Base-by-base conservation (phyloP, 2,888 invertebrate genomes). In the Aquatica leii region DNA sequence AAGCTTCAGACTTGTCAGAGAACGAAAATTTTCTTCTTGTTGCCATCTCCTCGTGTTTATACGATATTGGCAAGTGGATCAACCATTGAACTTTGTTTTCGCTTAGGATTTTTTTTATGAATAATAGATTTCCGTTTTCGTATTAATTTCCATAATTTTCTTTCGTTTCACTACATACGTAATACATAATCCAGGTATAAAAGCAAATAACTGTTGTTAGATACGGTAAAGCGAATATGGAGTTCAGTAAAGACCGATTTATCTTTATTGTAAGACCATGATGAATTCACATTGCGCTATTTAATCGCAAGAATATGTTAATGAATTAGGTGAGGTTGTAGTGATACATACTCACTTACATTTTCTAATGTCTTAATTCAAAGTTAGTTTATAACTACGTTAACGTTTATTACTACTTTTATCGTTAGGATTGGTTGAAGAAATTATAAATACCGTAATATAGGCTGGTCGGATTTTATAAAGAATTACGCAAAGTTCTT, bases 281-380 rank as follows among this genome's bases (percentile, higher is more conserved):
- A 65, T 57, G 56, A 41, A 58, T 61, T 52, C 57, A 31, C 52
- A 54, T 52, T 55, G 40, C 59, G 53, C 20, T 58, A 14, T 49
- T 66, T 65, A 68, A 69, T 69, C 61, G 67, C 37, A 55, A 53
- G 58, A 61, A 66, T 69, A 69, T 69, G 69, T 59, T 69, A 69
- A 69, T 69, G 62, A 62, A 59, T 59, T 65, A 65, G 68, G 69
- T 60, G 69, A 67, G 69, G 69, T 67, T 49, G 65, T 48, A 40
- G 49, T 43, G 60, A 55, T 57, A 62, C 50, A 50, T 59, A 62
- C 46, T 67, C 57, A 52, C 51, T 51, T 65, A 59, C 65, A 56
- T 63, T 65, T 65, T 69, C 65, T 67, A 69, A 69, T 67, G 67
- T 67, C 67, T 69, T 62, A 65, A 69, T 65, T 62, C 60, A 41